A percentile compares a stretch with the other conserved stretches of the same genome.
Conservation (phyloP, 2,113 vertebrate species). For the Amia ocellicauda region DNA sequence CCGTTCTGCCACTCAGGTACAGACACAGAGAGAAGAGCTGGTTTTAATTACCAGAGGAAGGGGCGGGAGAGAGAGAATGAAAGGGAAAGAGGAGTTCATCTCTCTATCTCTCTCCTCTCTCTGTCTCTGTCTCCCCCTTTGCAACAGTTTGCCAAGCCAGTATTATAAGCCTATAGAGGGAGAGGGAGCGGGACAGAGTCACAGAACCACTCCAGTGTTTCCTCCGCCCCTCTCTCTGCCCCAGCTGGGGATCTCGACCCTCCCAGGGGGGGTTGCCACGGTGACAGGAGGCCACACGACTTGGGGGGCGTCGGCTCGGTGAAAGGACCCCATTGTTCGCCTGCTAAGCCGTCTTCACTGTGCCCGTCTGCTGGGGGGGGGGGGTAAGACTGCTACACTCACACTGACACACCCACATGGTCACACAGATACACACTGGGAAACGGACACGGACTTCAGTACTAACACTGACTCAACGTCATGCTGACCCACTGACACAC, state of each 20-base stretch:
- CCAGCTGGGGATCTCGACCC: slow-evolving; percentile 16
- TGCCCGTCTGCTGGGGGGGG: slow-evolving; percentile 57
- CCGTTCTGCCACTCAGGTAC: too few species aligned
- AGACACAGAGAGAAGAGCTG: slow-evolving; percentile 10
- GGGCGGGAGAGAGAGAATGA: slow-evolving; percentile 38
- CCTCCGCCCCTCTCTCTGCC: not conserved
- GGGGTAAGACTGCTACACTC: slow-evolving; percentile 31
- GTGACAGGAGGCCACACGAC: slow-evolving; percentile 78
- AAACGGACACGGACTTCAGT: too few species aligned
- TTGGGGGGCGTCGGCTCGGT: slow-evolving; percentile 70
- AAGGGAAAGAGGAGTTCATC: slow-evolving; percentile 43
- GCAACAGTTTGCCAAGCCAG: too few species aligned
- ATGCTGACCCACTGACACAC: too few species aligned
- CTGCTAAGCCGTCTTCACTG: slow-evolving; percentile 68
- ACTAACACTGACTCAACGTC: too few species aligned
- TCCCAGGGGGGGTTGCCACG: slow-evolving; percentile 73
- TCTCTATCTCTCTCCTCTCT: too few species aligned
- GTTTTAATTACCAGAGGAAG: too few species aligned
- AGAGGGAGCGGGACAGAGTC: too few species aligned
- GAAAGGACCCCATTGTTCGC: slow-evolving; percentile 75
- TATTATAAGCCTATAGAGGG: too few species aligned
- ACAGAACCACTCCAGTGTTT: too few species aligned
- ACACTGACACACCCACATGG: slow-evolving; percentile 23
- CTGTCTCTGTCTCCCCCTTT: too few species aligned
- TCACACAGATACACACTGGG: not conserved